Evolutionary conservation across 2,113 vertebrate species (phyloP).

Genomic region (Melanerpes formicivorus): DNA sequence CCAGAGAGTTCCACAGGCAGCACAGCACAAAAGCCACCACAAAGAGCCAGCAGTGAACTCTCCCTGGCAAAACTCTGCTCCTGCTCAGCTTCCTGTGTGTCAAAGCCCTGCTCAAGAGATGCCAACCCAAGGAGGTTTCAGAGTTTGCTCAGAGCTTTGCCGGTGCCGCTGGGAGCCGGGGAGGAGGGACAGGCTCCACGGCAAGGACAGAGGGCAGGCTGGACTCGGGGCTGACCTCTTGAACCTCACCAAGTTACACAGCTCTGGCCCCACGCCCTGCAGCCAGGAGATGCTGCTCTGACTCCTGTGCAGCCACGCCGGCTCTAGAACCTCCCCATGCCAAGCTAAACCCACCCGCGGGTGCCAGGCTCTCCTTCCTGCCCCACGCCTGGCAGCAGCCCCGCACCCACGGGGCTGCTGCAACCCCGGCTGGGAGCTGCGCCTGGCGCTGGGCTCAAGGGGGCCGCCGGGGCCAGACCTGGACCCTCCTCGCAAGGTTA

Average conservation of each 20-base stretch:
- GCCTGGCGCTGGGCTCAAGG: rapidly evolving
- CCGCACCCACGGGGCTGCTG: rapidly evolving
- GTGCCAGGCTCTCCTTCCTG: background rate
- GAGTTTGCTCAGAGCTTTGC: background rate
- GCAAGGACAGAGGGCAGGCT: background rate
- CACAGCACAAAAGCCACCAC: background rate
- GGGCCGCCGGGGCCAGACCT: rapidly evolving
- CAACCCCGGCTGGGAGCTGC: rapidly evolving
- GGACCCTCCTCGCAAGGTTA: background rate
- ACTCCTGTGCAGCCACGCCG: rapidly evolving
- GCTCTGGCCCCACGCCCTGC: rapidly evolving
- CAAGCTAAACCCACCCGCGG: background rate
- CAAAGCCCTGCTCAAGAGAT: background rate
- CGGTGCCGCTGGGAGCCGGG: background rate
- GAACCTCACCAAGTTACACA: background rate
- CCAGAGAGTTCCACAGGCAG: background rate
- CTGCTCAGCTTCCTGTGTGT: background rate
- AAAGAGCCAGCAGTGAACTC: rapidly evolving
- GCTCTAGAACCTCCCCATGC: background rate
- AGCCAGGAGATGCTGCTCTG: background rate
- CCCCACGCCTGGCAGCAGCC: background rate
- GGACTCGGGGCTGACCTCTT: background rate
- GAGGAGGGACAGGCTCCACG: rapidly evolving
- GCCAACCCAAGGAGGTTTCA: background rate
- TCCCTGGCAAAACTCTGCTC: background rate